Evolutionary conservation across 1,140 invertebrate species (phyloP), one percentile per base, ranked within the genome.

Genomic region (Zaprionus capensis): DNA sequence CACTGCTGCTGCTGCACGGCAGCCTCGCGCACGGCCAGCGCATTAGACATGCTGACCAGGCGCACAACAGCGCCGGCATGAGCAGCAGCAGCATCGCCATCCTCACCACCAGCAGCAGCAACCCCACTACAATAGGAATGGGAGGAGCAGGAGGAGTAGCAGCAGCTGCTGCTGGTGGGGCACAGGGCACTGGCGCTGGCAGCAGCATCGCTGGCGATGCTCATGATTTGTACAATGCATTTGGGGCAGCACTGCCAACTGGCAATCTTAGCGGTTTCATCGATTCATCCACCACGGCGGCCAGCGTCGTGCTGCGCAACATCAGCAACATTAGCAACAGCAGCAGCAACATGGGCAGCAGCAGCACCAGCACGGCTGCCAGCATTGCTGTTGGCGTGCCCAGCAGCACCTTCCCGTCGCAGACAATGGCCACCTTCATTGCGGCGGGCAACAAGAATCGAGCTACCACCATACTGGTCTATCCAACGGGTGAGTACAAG

Each of bases 401-500:
- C 9, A 14, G 17, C 46, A 24, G 46, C 24, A 83, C 80, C 4
- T 83, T 83, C n/a, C 84, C 82, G 41, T 69, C 84, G 9, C 84
- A 88, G 53, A 92, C 91, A 14, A 84, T 92, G 71, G 85, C 91
- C 74, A 87, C 85, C 62, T 76, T 88, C 15, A 84, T 88, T 36
- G 78, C 84, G 46, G 84, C 85, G 58, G 91, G 91, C 22, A 87
- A 80, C 65, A 92, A 92, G 66, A 92, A 92, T 81, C 91, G 91
- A 56, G 71, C 91, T 41, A 81, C 87, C 38, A 92, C 91, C 68
- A 90, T 92, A 17, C 79, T 91, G 26, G 71, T 92, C n/a, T 92
- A 92, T 80, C 91, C 91, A 71, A 91, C 91, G 81, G 91, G 91
- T 92, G 73, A 90, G 88, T 87, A 46, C 2, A n/a, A 4, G 41